A percentile compares a stretch with the other conserved stretches of the same genome.
Evolutionary conservation across 2,113 vertebrate genomes (phyloP).

Genomic region (Pelecanus crispus): DNA sequence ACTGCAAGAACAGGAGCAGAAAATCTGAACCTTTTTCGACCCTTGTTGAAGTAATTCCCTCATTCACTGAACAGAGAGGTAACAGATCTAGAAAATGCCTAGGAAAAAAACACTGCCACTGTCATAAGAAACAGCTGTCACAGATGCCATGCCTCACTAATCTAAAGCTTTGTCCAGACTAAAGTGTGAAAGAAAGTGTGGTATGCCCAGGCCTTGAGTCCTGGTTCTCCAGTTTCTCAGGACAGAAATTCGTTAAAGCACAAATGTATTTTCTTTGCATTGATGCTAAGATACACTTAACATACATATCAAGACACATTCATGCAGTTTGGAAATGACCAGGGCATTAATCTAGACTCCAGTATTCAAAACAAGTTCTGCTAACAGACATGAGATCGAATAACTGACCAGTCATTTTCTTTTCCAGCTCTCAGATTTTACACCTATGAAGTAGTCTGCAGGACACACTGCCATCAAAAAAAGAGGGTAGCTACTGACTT

Average conservation of each 20-base stretch:
- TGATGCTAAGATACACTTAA: not conserved
- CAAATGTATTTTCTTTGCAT: not conserved
- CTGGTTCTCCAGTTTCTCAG: not conserved
- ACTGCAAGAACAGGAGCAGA: not conserved
- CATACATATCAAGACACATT: not conserved
- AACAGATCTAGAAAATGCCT: not conserved
- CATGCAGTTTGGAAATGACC: not conserved
- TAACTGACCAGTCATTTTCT: not conserved
- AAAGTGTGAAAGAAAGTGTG: not conserved
- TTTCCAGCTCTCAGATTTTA: not conserved
- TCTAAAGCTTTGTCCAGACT: not conserved
- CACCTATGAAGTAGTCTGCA: not conserved
- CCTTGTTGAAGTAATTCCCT: not conserved
- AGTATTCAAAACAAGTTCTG: not conserved
- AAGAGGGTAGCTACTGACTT: not conserved
- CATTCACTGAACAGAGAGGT: not conserved
- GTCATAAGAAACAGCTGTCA: not conserved
- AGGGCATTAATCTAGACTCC: not conserved
- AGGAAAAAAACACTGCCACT: not conserved
- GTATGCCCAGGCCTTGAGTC: not conserved
- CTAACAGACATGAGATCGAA: not conserved
- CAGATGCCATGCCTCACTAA: fast-evolving
- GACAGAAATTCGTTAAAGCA: not conserved
- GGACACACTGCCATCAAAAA: not conserved
- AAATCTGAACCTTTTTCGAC: not conserved